Base-by-base conservation (phyloP, 2,113 vertebrate species). In the Cebidichthys violaceus region DNA sequence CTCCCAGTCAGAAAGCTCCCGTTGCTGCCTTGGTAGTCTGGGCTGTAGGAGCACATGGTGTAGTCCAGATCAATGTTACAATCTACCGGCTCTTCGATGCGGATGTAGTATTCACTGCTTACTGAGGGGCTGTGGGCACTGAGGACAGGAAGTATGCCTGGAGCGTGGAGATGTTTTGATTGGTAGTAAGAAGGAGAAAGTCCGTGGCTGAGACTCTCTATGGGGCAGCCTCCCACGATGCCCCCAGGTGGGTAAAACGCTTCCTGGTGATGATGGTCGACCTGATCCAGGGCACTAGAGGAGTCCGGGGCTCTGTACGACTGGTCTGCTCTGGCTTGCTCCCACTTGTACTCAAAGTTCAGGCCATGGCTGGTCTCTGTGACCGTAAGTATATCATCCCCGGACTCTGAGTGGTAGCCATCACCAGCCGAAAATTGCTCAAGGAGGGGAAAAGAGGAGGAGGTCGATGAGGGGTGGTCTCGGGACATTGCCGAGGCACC, bases 291-390 rank as follows among this genome's bases (percentile, higher is more conserved):
- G 2, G 90, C 81, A 0, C 88, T 92, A 2, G 90, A 84, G 2
- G 93, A 77, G 50, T 94, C 92, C 1, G 89, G 85, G n/a, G 92
- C 87, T 0, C 93, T 89, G 0, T 93, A 94, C 10, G 95, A 93
- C 71, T 95, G 93, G 20, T 96, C 96, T 0, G 95, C 93, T 20
- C 93, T 90, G 50, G 96, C 96, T 31, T 96, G 96, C 81, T 99
- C 98, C 98, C 98, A 99, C 88, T 97, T 97, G 93, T 97, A 99
- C 89, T 99, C 98, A 3, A 99, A 99, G 90, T 98, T 98, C 47
- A 99, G 97, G 60, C 98, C 98, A 0, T 95, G 96, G 91, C 97
- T 98, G 1, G 98, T 99, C 92, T 99, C 97, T 0, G 98, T 99
- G 75, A 99, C 97, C 0, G 98, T 99, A n/a, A 99, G 93, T 74